Base-by-base conservation (phyloP, 2,888 invertebrate species). In the Copidosoma aretas region DNA sequence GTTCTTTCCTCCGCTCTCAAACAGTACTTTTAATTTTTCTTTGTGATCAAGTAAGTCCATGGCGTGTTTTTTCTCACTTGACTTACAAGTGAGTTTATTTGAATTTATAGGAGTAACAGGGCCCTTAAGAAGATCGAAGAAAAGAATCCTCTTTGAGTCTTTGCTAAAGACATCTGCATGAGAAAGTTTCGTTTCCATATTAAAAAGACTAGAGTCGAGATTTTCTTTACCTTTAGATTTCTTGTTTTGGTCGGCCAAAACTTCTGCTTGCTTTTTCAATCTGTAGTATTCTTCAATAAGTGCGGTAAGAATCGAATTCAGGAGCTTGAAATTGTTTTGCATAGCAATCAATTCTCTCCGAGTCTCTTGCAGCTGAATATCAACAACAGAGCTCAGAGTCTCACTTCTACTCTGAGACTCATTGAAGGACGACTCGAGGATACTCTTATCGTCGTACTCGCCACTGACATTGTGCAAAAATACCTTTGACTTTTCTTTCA, bases 291-390 rank as follows among this genome's bases (percentile, higher is more conserved):
- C 76, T 52, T 72, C 64, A 22, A 72, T 68, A 2, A 72, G 53
- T 1, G 70, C 61, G 53, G 74, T 70, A 22, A 77, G 58, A 52
- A 74, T 71, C 25, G 67, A 62, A 62, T 75, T 75, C 41, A 86
- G 77, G 66, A 86, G 86, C 12, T 87, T 86, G 24, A 89, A 76
- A 81, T 89, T 78, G n/a, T 75, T 75, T 72, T 78, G 64, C 21
- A 60, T 32, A 15, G 65, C 69, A 4, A 70, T 67, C 10, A 77
- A 74, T 72, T 84, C 82, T 49, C 79, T 77, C 76, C 84, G 84
- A 0, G 84, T 78, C 70, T 82, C 84, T 73, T 82, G 81, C 5
- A 85, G 74, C 75, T 86, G 80, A 53, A 85, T 81, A 21, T 81
- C 81, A 43, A 83, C 75, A 22, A 82, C 78, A 24, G 82, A 78